Conservation (phyloP, 2,888 invertebrate genomes). For the Leptopilina syphax region DNA sequence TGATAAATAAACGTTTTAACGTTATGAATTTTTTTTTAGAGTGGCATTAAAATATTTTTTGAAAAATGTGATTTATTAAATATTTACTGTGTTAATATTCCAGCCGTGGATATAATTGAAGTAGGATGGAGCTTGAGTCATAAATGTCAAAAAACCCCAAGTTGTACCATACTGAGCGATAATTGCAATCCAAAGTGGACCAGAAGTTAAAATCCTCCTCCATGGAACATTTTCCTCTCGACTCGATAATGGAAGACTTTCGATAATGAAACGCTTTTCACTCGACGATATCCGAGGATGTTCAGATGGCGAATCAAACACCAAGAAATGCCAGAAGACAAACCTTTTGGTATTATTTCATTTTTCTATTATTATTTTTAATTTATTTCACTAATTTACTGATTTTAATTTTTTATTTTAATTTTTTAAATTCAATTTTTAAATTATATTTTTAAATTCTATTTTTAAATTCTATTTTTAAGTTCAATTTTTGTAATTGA, state of each 20-base stretch:
- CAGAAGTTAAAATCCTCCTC: constrained; percentile 80
- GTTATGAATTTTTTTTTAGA: too few relatives aligned
- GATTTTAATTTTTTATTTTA: not conserved
- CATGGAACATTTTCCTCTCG: constrained; percentile 79
- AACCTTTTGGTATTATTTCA: constrained; percentile 59
- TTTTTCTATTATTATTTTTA: not conserved
- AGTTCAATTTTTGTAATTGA: too few relatives aligned
- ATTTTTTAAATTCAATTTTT: too few relatives aligned
- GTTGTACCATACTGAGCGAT: constrained; percentile 83
- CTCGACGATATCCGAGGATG: constrained; percentile 82
- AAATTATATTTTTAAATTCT: too few relatives aligned
- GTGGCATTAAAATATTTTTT: too few relatives aligned
- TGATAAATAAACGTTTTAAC: too few relatives aligned
- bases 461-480: too few relatives aligned
- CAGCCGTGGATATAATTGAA: constrained; percentile 84
- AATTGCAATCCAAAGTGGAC: constrained; percentile 82
- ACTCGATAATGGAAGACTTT: constrained; percentile 77
- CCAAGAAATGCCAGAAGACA: constrained; percentile 80
- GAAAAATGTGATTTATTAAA: too few relatives aligned
- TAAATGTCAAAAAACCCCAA: constrained; percentile 84
- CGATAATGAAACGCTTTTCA: constrained; percentile 81
- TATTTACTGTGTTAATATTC: constrained; percentile 82
- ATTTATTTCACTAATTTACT: not conserved
- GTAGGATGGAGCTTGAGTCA: constrained; percentile 85
- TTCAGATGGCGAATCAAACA: constrained; percentile 81